Conservation (phyloP, 2,797 vertebrate species). For the Squalus acanthias region DNA sequence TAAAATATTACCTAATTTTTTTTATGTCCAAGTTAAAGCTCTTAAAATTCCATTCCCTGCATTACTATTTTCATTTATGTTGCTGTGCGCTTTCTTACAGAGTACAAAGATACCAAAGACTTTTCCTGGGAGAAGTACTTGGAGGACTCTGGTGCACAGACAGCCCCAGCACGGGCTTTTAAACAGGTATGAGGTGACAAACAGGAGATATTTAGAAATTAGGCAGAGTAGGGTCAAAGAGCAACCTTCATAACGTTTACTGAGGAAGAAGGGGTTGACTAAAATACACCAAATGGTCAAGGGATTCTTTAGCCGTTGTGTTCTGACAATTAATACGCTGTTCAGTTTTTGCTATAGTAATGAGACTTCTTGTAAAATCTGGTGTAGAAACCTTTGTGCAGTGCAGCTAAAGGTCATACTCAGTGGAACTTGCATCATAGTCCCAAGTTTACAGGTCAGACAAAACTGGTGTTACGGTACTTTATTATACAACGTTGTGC, state of each 20-base stretch:
- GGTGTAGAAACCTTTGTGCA: background rate
- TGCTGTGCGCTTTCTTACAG: slow-evolving; percentile 47
- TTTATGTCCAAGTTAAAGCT: background rate
- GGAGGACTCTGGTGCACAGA: slow-evolving; percentile 77
- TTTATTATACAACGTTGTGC: background rate
- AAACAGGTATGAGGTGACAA: slow-evolving; percentile 63
- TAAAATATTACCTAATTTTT: background rate
- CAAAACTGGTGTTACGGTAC: background rate
- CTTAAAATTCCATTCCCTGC: background rate
- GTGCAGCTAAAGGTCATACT: background rate
- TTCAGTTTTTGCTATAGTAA: background rate
- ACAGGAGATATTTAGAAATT: background rate
- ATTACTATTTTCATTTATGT: background rate
- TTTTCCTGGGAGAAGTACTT: slow-evolving; percentile 88
- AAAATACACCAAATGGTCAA: background rate
- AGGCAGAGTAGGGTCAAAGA: background rate
- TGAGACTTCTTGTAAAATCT: background rate
- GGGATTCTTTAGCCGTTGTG: background rate
- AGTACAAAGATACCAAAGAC: slow-evolving; percentile 70
- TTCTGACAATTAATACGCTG: background rate
- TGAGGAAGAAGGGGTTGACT: background rate
- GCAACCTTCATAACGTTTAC: background rate
- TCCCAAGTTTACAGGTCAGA: background rate
- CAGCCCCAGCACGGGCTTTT: slow-evolving; percentile 81
- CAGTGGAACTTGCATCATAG: background rate